Evolutionary conservation across 2,888 invertebrate genomes (phyloP).

Genomic region (Esperia sulphurella): DNA sequence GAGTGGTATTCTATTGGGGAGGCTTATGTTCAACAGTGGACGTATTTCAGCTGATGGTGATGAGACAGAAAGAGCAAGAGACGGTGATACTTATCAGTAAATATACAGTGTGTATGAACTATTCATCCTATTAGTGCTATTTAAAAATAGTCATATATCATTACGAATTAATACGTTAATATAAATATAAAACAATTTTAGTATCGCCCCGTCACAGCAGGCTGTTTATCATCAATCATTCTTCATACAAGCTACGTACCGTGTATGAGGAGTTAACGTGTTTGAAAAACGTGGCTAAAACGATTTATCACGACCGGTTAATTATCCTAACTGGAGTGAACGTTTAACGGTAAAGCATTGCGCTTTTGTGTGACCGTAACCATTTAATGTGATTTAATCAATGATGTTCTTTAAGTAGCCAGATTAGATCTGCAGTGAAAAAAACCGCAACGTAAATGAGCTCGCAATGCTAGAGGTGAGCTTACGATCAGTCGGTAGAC

Average conservation of each 20-base stretch:
- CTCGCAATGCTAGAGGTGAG: no score
- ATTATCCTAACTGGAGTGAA: conserved; percentile 29
- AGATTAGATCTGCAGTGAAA: no score
- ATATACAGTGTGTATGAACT: no score
- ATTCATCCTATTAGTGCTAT: background rate
- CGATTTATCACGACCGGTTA: conserved; percentile 36
- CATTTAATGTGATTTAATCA: background rate
- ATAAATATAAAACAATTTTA: background rate
- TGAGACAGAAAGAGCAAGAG: no score
- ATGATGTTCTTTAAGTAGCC: no score
- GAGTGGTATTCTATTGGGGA: no score
- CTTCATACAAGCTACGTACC: background rate
- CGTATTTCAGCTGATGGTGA: no score
- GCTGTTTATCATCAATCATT: conserved; percentile 1
- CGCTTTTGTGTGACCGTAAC: background rate
- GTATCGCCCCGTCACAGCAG: background rate
- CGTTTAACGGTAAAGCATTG: conserved; percentile 14
- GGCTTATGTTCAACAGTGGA: no score
- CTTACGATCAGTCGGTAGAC: no score
- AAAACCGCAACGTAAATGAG: no score
- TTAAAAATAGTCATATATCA: background rate
- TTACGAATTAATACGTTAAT: background rate
- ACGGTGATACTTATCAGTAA: no score
- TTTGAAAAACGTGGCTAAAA: conserved; percentile 35
- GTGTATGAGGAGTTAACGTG: conserved; percentile 18